Evolutionary conservation across 2,113 vertebrate genomes (phyloP).

Genomic region (Theristicus caerulescens): DNA sequence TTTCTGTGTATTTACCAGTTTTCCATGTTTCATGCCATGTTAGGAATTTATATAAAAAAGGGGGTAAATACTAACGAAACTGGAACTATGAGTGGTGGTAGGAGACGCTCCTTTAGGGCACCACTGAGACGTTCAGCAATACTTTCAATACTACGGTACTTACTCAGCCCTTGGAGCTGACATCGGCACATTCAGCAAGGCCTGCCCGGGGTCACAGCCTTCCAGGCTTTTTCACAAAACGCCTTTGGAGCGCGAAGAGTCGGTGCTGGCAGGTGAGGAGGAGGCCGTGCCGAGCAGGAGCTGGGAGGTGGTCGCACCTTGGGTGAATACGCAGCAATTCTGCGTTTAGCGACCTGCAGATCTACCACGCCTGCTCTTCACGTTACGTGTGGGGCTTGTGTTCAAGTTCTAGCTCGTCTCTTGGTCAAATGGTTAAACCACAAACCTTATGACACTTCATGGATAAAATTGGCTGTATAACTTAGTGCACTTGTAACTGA

Average conservation of each 20-base stretch:
- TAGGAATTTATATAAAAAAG: not conserved
- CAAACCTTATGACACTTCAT: not conserved
- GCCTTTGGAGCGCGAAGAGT: accelerated
- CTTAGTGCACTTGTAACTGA: slow-evolving; percentile 34
- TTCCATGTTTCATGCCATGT: not conserved
- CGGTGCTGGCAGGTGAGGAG: not conserved
- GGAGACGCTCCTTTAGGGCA: not conserved
- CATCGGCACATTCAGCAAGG: not conserved
- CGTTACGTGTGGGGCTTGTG: accelerated
- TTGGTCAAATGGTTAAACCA: not conserved
- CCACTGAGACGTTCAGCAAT: not conserved
- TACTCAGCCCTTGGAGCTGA: not conserved
- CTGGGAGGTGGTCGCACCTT: not conserved
- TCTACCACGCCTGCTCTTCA: accelerated
- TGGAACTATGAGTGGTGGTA: not conserved
- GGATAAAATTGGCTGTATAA: slow-evolving; percentile 3
- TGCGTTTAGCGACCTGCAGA: not conserved
- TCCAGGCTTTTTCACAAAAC: not conserved
- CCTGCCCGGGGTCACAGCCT: not conserved
- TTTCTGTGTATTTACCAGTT: not conserved
- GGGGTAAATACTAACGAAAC: not conserved
- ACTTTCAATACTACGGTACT: accelerated
- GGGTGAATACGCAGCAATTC: not conserved
- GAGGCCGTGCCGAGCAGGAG: not conserved
- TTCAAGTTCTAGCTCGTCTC: not conserved